Evolutionary conservation across 2,888 invertebrate species (phyloP).

Genomic region (Chaitophorus viminalis): DNA sequence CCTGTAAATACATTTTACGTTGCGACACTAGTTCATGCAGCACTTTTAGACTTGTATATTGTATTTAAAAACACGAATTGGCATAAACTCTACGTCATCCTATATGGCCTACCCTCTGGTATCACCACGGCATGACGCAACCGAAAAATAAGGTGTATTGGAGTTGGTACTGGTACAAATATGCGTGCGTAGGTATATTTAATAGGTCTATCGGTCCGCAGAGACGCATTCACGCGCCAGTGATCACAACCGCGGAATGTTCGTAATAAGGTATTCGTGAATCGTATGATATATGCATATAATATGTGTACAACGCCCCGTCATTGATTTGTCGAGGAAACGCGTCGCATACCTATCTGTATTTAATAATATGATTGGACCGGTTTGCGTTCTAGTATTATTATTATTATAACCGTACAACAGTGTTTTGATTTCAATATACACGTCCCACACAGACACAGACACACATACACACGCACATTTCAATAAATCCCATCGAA

Average conservation of each 20-base stretch:
- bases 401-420: constrained; percentile 3
- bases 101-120: not conserved
- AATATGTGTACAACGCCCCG: not conserved
- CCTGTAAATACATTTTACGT: no score
- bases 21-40: no score
- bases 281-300: not conserved
- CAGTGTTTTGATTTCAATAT: constrained; percentile 21
- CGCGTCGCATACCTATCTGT: not conserved
- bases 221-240: not conserved
- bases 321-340: constrained; percentile 31
- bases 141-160: not conserved
- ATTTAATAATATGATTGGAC: not conserved
- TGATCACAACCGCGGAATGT: not conserved
- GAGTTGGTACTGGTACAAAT: not conserved
- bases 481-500: constrained; percentile 40
- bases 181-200: not conserved
- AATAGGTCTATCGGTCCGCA: not conserved
- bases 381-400: constrained; percentile 19
- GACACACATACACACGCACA: not conserved
- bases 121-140: not conserved
- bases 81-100: not conserved
- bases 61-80: no score
- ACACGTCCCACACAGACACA: not conserved
- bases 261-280: not conserved
- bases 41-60: no score